A percentile compares a stretch with the other conserved stretches of the same genome.
Evolutionary conservation across 2,888 invertebrate species (phyloP).

Genomic region (Drosophila falleni): DNA sequence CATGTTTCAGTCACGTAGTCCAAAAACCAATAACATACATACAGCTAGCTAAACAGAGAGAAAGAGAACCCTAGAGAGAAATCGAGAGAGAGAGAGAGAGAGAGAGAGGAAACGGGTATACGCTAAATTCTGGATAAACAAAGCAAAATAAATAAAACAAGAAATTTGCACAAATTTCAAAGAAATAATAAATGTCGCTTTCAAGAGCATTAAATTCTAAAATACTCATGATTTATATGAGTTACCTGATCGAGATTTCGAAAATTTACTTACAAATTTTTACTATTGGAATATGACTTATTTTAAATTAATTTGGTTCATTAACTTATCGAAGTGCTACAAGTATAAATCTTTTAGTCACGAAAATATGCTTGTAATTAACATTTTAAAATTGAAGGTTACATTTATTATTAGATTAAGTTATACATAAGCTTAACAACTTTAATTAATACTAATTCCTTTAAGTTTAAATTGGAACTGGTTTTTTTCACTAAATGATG

Average conservation of each 20-base stretch:
- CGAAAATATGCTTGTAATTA: too few relatives aligned
- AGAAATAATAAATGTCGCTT: slow-evolving; percentile 6
- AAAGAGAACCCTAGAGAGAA: slow-evolving; percentile 18
- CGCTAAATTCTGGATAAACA: slow-evolving; percentile 44
- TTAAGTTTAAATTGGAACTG: slow-evolving; percentile 13
- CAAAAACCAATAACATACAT: slow-evolving; percentile 45
- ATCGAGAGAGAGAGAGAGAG: not conserved
- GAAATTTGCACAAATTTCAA: slow-evolving; percentile 12
- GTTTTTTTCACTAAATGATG: too few relatives aligned
- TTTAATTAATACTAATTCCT: too few relatives aligned
- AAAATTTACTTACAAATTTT: not conserved
- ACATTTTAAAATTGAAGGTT: too few relatives aligned
- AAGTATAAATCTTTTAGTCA: too few relatives aligned
- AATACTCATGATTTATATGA: slow-evolving; percentile 5
- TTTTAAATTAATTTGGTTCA: too few relatives aligned
- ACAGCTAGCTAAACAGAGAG: slow-evolving; percentile 7
- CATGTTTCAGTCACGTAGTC: slow-evolving; percentile 73
- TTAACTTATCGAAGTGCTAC: too few relatives aligned
- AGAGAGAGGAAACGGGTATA: slow-evolving; percentile 2
- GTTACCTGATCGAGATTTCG: slow-evolving; percentile 6
- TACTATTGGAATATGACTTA: not conserved
- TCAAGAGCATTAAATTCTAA: slow-evolving; percentile 2
- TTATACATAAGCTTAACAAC: too few relatives aligned
- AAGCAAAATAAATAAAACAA: slow-evolving; percentile 8
- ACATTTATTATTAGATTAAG: too few relatives aligned